Evolutionary conservation across 2,888 invertebrate species (phyloP).

Genomic region (Macaria liturata): DNA sequence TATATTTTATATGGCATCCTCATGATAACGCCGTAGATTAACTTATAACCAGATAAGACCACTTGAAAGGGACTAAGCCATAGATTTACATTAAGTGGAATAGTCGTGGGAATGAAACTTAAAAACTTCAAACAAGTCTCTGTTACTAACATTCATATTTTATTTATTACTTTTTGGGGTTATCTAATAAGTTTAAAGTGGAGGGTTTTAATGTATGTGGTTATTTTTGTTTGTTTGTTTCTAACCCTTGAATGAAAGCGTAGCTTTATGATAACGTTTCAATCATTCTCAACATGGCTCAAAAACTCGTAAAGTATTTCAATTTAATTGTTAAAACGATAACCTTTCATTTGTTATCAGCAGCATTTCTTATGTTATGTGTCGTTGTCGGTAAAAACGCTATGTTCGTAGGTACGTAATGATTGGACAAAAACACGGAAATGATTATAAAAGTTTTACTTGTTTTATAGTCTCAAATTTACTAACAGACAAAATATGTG

Average conservation of each 20-base stretch:
- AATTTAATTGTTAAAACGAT: no score
- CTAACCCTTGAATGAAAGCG: not conserved
- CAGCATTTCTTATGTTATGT: no score
- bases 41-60: conserved; percentile 21
- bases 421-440: no score
- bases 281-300: no score
- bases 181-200: conserved; percentile 27
- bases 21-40: not conserved
- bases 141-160: conserved; percentile 16
- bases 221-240: conserved; percentile 2
- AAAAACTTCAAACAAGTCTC: conserved; percentile 1
- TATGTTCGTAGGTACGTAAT: no score
- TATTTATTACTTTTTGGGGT: conserved; percentile 29
- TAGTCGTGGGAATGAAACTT: conserved; percentile 23
- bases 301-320: no score
- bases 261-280: not conserved
- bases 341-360: no score
- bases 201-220: conserved; percentile 4
- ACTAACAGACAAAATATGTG: no score
- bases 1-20: no score
- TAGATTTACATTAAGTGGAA: conserved; percentile 10
- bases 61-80: conserved; percentile 23
- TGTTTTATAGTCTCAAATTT: no score
- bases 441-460: no score
- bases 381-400: no score